A percentile compares a stretch with the other conserved stretches of the same genome.
phyloP scores from a whole-genome alignment of 2,113 vertebrate genomes.

The Nipponia nippon region DNA sequence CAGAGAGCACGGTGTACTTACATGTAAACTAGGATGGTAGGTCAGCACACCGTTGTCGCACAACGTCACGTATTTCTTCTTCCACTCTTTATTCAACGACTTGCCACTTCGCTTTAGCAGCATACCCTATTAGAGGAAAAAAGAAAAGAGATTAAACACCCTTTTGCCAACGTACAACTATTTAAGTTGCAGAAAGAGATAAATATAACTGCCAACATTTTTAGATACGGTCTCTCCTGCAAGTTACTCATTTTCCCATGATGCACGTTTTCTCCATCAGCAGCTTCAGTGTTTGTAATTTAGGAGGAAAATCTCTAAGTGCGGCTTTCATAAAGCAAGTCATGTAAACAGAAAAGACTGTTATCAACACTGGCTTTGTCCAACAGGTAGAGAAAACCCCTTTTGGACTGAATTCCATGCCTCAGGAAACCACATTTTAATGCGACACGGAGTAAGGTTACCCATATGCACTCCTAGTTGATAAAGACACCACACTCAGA shows the following conservation, averaged over 20 bases:
- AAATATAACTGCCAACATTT: neutral
- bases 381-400: neutral
- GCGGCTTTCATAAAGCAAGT: neutral
- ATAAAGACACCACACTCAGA: neutral
- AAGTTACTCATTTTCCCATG: neutral
- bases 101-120: constrained; percentile 94
- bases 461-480: neutral
- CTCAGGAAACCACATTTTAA: neutral
- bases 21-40: constrained; percentile 95
- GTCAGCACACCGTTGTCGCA: constrained; percentile 94
- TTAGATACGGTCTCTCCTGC: neutral
- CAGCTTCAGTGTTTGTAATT: neutral
- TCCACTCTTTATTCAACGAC: constrained; percentile 97
- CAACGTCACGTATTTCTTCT: constrained; percentile 97
- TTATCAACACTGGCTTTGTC: neutral
- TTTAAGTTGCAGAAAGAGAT: neutral
- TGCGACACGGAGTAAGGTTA: neutral
- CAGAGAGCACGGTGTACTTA: constrained; percentile 56
- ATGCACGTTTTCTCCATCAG: fast-evolving
- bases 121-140: constrained; percentile 80
- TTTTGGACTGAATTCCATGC: neutral
- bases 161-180: neutral
- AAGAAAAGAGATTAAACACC: neutral
- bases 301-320: neutral
- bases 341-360: neutral